Evolutionary conservation across 37 sponge, comb jelly and placozoan genomes (phyloP), one percentile per base, ranked within the genome.

Genomic region (Eunapius fragilis): DNA sequence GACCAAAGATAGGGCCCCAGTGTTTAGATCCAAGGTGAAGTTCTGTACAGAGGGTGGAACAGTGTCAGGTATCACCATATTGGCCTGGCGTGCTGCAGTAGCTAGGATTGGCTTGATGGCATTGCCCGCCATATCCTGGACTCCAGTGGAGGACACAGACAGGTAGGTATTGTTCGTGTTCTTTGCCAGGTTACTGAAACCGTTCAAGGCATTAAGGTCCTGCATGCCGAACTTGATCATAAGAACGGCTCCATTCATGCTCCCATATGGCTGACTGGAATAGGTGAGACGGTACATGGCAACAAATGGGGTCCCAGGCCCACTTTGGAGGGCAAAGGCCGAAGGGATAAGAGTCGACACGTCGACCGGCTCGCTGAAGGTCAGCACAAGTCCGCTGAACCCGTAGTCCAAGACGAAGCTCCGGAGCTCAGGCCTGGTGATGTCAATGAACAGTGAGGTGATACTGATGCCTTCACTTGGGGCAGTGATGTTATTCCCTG

Each of bases 21-120:
- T 89, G 75, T 96, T 89, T 23, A 96, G 78, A 68, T 96, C 94
- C 32, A 96, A 90, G 41, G 70, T 72, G 79, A 89, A 94, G 10
- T 71, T 34, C 9, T 31, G 25, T 68, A 94, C 48, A 26, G 37
- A 78, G n/a, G 97, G 97, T 31, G 87, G 81, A 2, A 82, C 81
- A 1, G 77, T 82, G 84, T 96, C 97, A 27, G 85, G 82, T 9
- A 89, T 27, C 30, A 92, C 74, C 31, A 45, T 75, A 25, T 28
- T 47, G 30, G 86, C 97, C 37, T 50, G 75, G 12, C 85, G 76
- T 25, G 91, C 95, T 70, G 80, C 41, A 17, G 69, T 23, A 36
- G 76, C 0, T 14, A 58, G 38, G 10, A 93, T 93, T 2, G 37
- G 72, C n/a, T 81, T 78, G 23, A 89, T 86, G 36, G 87, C 80